Percentiles rank a stretch among this genome's conserved stretches.
These are phyloP conservation scores for Girardinus metallicus DNA, from an alignment of 2,797 vertebrate genomes.

Conservation along the genomic window DNA sequence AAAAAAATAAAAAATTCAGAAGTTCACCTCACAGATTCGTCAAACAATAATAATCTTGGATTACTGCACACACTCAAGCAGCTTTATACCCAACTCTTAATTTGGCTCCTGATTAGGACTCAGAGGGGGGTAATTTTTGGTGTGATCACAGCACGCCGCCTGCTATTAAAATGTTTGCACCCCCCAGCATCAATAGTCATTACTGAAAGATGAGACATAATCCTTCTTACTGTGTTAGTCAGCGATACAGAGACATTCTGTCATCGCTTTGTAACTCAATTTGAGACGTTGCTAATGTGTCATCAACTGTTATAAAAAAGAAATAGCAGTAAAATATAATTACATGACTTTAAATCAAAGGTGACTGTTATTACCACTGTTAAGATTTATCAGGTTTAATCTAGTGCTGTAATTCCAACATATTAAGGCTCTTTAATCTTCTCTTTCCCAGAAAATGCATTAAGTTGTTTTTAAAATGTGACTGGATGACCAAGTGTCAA, in stretches of 20 bases:
- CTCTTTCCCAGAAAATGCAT: background rate
- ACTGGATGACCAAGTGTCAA: background rate
- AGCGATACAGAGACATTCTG: conserved; percentile 1
- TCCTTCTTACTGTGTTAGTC: conserved; percentile 32
- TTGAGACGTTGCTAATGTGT: background rate
- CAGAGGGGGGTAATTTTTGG: conserved; percentile 32
- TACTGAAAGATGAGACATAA: conserved; percentile 43
- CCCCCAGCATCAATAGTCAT: conserved; percentile 19
- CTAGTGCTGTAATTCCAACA: background rate
- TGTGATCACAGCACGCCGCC: conserved; percentile 44
- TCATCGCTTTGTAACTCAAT: conserved; percentile 10
- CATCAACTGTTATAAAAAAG: background rate
- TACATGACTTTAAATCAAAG: background rate
- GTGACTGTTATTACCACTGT: background rate
- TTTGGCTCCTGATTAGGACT: conserved; percentile 38
- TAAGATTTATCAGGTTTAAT: background rate
- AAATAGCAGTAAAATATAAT: background rate
- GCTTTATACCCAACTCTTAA: conserved; percentile 44
- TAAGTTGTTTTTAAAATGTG: background rate
- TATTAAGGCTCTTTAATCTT: background rate
- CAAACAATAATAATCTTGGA: conserved; percentile 45
- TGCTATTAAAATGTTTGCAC: conserved; percentile 40
- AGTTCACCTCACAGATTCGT: conserved; percentile 17
- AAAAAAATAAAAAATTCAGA: background rate
- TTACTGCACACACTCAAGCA: conserved; percentile 32